A percentile compares a stretch with the other conserved stretches of the same genome.
Conservation (phyloP, 2,888 invertebrate genomes). For the Cecidostiba fungosa region DNA sequence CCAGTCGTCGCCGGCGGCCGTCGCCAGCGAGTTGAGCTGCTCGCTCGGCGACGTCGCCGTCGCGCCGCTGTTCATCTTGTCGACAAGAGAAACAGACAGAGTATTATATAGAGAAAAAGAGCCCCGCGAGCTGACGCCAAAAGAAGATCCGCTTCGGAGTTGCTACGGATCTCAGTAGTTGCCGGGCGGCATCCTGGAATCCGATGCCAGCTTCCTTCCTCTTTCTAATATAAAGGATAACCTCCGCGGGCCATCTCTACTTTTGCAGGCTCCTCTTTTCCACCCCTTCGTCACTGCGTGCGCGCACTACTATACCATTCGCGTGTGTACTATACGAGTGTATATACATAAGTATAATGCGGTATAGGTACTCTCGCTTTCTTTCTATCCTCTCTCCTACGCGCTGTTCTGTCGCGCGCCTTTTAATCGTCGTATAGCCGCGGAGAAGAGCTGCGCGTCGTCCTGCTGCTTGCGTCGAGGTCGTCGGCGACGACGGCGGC, state of each 20-base stretch:
- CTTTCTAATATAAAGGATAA: slow-evolving; percentile 35
- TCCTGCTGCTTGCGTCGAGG: slow-evolving; percentile 24
- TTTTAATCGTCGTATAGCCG: background rate
- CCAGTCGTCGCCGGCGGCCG: slow-evolving; percentile 83
- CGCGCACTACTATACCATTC: background rate
- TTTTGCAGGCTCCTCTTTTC: background rate
- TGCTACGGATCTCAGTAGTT: background rate
- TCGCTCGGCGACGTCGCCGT: slow-evolving; percentile 13
- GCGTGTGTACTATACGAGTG: too few relatives aligned
- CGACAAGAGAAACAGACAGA: background rate
- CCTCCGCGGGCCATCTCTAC: slow-evolving; percentile 15
- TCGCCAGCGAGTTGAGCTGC: slow-evolving; percentile 11
- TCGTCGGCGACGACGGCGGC: slow-evolving; percentile 45
- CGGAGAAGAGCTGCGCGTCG: background rate
- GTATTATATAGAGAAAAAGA: background rate
- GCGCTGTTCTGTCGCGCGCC: background rate
- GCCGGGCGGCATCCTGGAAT: background rate
- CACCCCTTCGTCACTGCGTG: background rate
- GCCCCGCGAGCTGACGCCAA: background rate
- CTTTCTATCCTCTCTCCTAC: background rate
- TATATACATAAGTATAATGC: background rate
- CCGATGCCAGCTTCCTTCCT: background rate
- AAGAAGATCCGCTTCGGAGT: background rate
- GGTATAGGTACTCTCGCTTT: background rate
- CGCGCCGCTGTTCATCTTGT: slow-evolving; percentile 32